These are phyloP conservation scores for Phoxinus phoxinus DNA, from an alignment of 2,113 vertebrate genomes.

Conservation along the genomic window DNA sequence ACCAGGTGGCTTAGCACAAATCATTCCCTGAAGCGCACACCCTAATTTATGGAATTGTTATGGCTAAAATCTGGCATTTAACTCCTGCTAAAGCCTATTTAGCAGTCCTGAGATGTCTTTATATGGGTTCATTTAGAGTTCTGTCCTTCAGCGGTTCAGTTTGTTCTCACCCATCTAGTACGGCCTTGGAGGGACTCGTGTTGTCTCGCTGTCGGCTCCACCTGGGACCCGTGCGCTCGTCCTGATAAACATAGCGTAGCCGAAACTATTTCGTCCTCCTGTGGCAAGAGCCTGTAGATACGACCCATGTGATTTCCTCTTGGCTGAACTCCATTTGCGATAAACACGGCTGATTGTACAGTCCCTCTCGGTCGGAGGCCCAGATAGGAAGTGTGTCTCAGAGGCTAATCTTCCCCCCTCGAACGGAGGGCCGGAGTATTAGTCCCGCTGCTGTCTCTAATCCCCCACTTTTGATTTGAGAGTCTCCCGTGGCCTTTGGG, in stretches of 20 bases:
- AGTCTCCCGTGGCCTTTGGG: conserved; percentile 58
- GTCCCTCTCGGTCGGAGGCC: conserved; percentile 51
- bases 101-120: background rate
- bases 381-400: conserved; percentile 60
- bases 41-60: conserved; percentile 21
- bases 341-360: conserved; percentile 51
- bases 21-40: background rate
- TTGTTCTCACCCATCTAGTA: background rate
- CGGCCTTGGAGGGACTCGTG: background rate
- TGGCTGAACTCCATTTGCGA: conserved; percentile 51
- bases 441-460: conserved; percentile 68
- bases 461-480: conserved; percentile 66
- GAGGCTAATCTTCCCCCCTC: conserved; percentile 67
- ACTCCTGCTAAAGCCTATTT: background rate
- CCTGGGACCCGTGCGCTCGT: background rate
- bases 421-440: conserved; percentile 66
- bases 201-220: background rate
- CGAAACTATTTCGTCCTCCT: conserved; percentile 7
- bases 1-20: conserved; percentile 6
- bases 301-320: conserved; percentile 46
- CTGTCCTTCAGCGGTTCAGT: conserved; percentile 15
- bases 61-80: conserved; percentile 14
- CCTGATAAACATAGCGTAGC: conserved; percentile 41
- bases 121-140: conserved; percentile 14
- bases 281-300: conserved; percentile 19